These are phyloP conservation scores for Arctopsyche grandis DNA, from an alignment of 1,140 invertebrate species.

Conservation along the genomic window DNA sequence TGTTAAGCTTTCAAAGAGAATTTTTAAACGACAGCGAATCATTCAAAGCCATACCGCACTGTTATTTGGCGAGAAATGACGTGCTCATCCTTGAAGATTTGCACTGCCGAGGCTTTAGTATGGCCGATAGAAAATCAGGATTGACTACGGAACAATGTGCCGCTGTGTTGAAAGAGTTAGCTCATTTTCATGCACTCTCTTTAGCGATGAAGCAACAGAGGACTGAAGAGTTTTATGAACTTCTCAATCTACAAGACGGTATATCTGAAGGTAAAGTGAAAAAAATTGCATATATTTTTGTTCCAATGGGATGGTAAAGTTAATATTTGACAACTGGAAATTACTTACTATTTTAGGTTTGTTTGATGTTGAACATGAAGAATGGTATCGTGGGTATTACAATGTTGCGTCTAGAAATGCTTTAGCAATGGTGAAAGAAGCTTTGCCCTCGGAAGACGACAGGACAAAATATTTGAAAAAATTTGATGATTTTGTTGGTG, in stretches of 20 bases:
- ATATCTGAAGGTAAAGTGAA: conserved; percentile 61
- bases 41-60: conserved; percentile 72
- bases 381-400: conserved; percentile 78
- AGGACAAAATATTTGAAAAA: conserved; percentile 70
- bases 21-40: conserved; percentile 59
- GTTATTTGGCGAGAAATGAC: conserved; percentile 71
- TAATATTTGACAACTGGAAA: neutral
- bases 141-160: conserved; percentile 70
- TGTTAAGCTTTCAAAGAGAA: conserved; percentile 68
- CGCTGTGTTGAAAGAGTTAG: conserved; percentile 70
- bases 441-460: conserved; percentile 64
- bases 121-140: conserved; percentile 74
- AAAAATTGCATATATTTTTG: neutral
- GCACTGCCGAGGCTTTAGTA: conserved; percentile 69
- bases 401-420: conserved; percentile 72
- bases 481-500: conserved; percentile 70
- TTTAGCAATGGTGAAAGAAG: conserved; percentile 72
- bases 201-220: conserved; percentile 71
- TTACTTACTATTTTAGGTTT: conserved; percentile 61
- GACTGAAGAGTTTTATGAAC: conserved; percentile 71
- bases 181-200: conserved; percentile 75
- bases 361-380: conserved; percentile 72
- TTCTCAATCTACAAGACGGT: conserved; percentile 65
- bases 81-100: conserved; percentile 74
- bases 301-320: too few species aligned